These are phyloP conservation scores for Apis mellifera DNA, from an alignment of 1,140 invertebrate species.

Conservation along the genomic window Amel_HAv3.1 CM009936.2:15382501-15383000, in stretches of 20 bases:
- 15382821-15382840: not conserved
- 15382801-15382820: conserved; percentile 60
- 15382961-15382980: conserved; percentile 91
- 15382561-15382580: conserved; percentile 86
- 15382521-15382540: conserved; percentile 91
- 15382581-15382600: conserved; percentile 83
- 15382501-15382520: conserved; percentile 90
- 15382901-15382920: conserved; percentile 61
- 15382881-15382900: conserved; percentile 76
- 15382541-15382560: conserved; percentile 90
- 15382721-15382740: conserved; percentile 89
- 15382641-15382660: conserved; percentile 88
- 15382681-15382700: conserved; percentile 98
- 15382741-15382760: conserved; percentile 90
- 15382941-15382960: conserved; percentile 96
- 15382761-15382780: conserved; percentile 85
- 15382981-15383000: conserved; percentile 93
- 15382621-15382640: conserved; percentile 89
- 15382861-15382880: conserved; percentile 75
- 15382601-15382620: conserved; percentile 86
- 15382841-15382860: not conserved
- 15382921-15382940: conserved; percentile 82
- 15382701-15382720: conserved; percentile 86
- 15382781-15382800: conserved; percentile 85
- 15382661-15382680: conserved; percentile 88